A percentile compares a stretch with the other conserved stretches of the same genome.
These are phyloP conservation scores for Macrobrachium nipponense DNA, from an alignment of 1,140 invertebrate species.

Conservation along the genomic window DNA sequence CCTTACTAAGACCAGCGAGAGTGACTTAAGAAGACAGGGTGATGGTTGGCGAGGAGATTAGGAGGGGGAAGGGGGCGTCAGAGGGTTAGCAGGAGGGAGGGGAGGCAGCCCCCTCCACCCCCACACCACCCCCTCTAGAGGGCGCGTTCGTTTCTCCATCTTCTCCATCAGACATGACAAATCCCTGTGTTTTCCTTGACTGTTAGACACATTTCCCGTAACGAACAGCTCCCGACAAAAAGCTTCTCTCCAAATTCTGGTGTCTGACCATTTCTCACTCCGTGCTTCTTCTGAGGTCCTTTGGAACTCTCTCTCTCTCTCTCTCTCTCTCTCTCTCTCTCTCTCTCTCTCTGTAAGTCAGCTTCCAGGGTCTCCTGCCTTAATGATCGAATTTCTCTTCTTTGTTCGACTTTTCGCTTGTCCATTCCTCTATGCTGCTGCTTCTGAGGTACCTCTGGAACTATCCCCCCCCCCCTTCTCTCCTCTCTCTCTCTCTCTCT, in stretches of 20 bases:
- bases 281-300: neutral
- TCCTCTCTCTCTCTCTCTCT: slow-evolving; percentile 1
- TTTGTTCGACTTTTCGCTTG: too few species aligned
- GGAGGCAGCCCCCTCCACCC: too few species aligned
- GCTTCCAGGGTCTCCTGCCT: neutral
- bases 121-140: too few species aligned
- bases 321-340: slow-evolving; percentile 8
- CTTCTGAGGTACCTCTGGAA: neutral
- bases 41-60: too few species aligned
- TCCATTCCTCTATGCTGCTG: neutral
- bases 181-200: too few species aligned
- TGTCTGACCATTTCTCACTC: neutral
- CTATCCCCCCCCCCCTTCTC: neutral
- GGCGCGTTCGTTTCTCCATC: too few species aligned
- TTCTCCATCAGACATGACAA: too few species aligned
- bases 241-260: neutral
- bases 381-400: neutral
- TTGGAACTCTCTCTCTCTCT: neutral
- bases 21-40: too few species aligned
- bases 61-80: too few species aligned
- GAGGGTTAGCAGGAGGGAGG: too few species aligned
- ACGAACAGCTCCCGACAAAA: neutral
- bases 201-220: too few species aligned
- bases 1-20: too few species aligned
- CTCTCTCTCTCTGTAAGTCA: slow-evolving; percentile 1